phyloP scores from a whole-genome alignment of 2,113 vertebrate genomes.

The Dolichotis patagonum region DNA sequence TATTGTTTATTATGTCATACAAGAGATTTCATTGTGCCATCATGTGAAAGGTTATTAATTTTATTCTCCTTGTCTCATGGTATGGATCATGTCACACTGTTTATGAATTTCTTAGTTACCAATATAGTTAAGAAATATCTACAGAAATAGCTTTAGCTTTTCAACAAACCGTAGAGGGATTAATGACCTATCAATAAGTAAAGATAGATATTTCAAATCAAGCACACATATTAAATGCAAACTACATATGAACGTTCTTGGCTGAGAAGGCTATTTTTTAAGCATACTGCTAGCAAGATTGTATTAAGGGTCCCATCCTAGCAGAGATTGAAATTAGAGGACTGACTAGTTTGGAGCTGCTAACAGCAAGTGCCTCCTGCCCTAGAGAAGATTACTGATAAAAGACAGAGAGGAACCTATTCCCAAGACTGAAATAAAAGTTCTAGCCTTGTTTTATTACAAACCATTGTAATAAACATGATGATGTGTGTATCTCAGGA shows the following conservation, averaged over 20 bases:
- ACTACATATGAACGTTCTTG: background rate
- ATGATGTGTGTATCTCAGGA: background rate
- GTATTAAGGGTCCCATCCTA: background rate
- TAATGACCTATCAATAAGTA: slow-evolving; percentile 7
- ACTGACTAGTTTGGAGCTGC: background rate
- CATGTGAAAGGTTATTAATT: slow-evolving; percentile 7
- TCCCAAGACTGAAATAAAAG: background rate
- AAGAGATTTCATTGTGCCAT: background rate
- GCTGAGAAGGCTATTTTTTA: slow-evolving; percentile 4
- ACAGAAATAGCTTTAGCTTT: background rate
- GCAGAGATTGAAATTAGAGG: background rate
- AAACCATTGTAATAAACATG: background rate
- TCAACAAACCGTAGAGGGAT: slow-evolving; percentile 24
- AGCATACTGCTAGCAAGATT: background rate
- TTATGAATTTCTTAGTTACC: slow-evolving; percentile 48
- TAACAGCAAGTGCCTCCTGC: slow-evolving; percentile 8
- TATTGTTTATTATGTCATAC: background rate
- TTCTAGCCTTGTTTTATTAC: background rate
- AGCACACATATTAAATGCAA: slow-evolving; percentile 28
- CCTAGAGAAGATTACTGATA: slow-evolving; percentile 12
- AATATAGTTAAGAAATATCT: background rate
- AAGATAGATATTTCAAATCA: slow-evolving; percentile 23
- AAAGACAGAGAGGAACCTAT: background rate
- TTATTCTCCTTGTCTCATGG: background rate
- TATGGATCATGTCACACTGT: background rate